Evolutionary conservation across 1,140 invertebrate genomes (phyloP), one percentile per base, ranked within the genome.

Genomic region (Hypothenemus hampei): DNA sequence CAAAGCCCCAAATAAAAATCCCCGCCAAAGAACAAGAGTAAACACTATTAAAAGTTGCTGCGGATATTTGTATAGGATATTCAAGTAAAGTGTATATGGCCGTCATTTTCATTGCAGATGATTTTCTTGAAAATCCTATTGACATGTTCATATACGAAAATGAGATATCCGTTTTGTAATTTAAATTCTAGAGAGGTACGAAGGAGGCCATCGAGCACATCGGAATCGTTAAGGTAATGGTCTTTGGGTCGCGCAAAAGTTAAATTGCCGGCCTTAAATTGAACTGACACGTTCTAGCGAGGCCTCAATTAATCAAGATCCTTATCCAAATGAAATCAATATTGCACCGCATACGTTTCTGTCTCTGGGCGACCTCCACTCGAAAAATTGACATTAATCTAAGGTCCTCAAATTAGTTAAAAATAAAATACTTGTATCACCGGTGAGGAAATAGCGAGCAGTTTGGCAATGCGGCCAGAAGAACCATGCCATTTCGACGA

Each of bases 221-320:
- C 18, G 33, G 39, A 53, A 53, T 53, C 50, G 50, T 53, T 53
- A 53, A 53, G 40, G 39, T 53, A 44, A 44, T 36, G 44, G 41
- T 51, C 48, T 22, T 24, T 37, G 36, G 37, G 36, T 44, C 41
- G 52, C 31, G 43, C 52, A 54, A 23, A 56, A 56, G 44, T 56
- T 48, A 56, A 56, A 48, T 56, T 56, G 37, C 53, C 26, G 43
- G 44, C 26, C 44, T 56, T 46, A 48, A 56, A 56, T 56, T 56
- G 53, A 48, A 56, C 53, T 56, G 53, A 56, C 53, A 48, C 53
- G 53, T 56, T 29, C 21, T 46, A 47, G 53, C 53, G 45, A 24
- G 44, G 36, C 53, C 53, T 48, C 53, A 21, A 56, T 56, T 56
- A 56, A 56, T 56, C 53, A 56, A 56, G 53, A 56, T 56, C 53